Evolutionary conservation across 2,797 vertebrate species (phyloP), one percentile per base, ranked within the genome.

Genomic region (Gallinago solitaria): DNA sequence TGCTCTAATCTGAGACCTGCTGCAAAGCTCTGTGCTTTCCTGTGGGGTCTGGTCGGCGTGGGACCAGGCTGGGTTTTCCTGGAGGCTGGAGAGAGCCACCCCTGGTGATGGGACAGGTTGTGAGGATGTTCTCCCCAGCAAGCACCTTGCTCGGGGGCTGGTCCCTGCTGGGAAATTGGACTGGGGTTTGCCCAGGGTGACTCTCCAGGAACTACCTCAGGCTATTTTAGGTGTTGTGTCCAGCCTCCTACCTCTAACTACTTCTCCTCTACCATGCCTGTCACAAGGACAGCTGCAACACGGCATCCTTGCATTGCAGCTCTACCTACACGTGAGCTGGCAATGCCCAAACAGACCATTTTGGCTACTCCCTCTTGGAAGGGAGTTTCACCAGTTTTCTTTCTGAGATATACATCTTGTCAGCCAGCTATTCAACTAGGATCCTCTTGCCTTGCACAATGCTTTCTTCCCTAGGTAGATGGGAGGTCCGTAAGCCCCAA

Each of bases 351-450:
- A 33, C 33, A 20, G 9, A 39, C 3, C 3, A 0, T 3, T 69
- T 37, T 23, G n/a, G 6, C 35, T 71, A 10, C 48, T 74, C 33
- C 28, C 3, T 60, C 35, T 32, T 16, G 53, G 83, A 28, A 47
- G 11, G 9, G 18, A 76, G 5, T 59, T 71, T 67, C 47, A 23
- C 8, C 39, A 7, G 0, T 57, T 79, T 59, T 59, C 33, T 6
- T 83, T 59, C 54, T 27, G 15, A 69, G 41, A 25, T 0, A 0
- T 0, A 0, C 2, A 6, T 1, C 56, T 73, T 79, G 25, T 16
- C 8, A 10, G 4, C 20, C 45, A 45, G 0, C 7, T 63, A 0
- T 14, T 25, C 19, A 51, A 9, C n/a, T 7, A 37, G 39, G 25
- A 25, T 16, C 28, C 27, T 35, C 57, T 75, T 37, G 5, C 33